phyloP scores from a whole-genome alignment of 2,113 vertebrate genomes.

The Pangasianodon hypophthalmus region DNA sequence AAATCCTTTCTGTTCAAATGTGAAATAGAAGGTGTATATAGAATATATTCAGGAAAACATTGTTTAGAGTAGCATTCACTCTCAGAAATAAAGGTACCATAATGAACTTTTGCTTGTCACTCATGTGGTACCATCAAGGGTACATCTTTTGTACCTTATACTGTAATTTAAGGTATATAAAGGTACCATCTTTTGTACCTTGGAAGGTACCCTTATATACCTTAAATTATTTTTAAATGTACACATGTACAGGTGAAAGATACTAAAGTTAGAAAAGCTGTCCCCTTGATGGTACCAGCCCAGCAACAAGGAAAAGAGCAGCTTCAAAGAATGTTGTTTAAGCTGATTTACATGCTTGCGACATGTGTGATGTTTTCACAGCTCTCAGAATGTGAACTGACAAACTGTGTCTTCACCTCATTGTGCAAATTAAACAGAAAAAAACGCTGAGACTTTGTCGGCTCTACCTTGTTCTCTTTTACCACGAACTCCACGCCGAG shows the following conservation, averaged over 20 bases:
- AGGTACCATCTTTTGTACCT: too few relatives aligned
- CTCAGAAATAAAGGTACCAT: background rate
- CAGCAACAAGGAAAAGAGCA: background rate
- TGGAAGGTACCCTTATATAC: background rate
- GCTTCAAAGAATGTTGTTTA: background rate
- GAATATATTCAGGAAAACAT: background rate
- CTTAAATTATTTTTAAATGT: background rate
- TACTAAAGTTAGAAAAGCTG: background rate
- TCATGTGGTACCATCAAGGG: background rate
- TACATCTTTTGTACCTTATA: background rate
- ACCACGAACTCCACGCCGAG: conserved; percentile 77
- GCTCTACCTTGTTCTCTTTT: conserved; percentile 61
- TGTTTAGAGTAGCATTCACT: background rate
- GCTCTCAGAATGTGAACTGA: background rate
- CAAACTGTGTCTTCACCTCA: background rate
- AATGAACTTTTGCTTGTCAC: background rate
- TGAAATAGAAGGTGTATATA: background rate
- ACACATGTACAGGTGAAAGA: background rate
- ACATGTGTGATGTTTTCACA: background rate
- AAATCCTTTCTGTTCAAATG: background rate
- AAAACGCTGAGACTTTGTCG: conserved; percentile 45
- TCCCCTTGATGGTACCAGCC: background rate
- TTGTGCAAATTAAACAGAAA: conserved; percentile 18
- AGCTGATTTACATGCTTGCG: background rate
- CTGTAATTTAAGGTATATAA: too few relatives aligned